phyloP scores from a whole-genome alignment of 2,888 invertebrate genomes.

The Saturnia japonica region DNA sequence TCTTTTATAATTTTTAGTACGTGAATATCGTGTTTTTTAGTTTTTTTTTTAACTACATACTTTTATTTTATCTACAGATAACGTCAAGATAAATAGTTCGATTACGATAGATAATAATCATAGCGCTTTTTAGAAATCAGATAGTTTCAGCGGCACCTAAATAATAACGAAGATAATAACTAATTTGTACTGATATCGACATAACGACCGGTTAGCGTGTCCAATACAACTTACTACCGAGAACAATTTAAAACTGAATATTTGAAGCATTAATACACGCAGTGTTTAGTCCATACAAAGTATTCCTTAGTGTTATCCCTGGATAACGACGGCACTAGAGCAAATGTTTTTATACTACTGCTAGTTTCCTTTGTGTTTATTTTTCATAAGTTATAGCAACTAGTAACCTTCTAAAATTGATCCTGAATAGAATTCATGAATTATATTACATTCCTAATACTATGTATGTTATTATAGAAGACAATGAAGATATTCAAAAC shows the following conservation, averaged over 20 bases:
- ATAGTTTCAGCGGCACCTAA: constrained; percentile 11
- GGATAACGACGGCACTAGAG: no score
- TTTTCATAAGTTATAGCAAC: no score
- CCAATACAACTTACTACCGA: constrained; percentile 27
- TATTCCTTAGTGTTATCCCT: no score
- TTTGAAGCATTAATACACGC: constrained; percentile 34
- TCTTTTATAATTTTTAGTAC: no score
- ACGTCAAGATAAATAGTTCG: not conserved
- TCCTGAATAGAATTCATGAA: constrained; percentile 39
- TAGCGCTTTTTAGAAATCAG: constrained; percentile 9
- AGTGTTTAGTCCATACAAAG: no score
- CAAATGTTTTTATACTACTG: no score
- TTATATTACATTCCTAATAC: not conserved
- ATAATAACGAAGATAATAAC: constrained; percentile 5
- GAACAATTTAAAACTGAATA: constrained; percentile 47
- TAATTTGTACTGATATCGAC: constrained; percentile 15
- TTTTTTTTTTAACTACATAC: no score
- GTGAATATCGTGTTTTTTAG: no score
- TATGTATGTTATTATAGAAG: not conserved
- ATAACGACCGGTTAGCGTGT: constrained; percentile 49
- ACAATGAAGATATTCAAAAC: not conserved
- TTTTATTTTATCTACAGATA: not conserved
- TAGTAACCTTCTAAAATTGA: constrained; percentile 13
- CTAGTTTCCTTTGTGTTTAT: no score
- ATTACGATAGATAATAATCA: not conserved